These are phyloP conservation scores for Ceratosolen solmsi DNA, from an alignment of 1,140 invertebrate genomes.

Conservation along the genomic window DNA sequence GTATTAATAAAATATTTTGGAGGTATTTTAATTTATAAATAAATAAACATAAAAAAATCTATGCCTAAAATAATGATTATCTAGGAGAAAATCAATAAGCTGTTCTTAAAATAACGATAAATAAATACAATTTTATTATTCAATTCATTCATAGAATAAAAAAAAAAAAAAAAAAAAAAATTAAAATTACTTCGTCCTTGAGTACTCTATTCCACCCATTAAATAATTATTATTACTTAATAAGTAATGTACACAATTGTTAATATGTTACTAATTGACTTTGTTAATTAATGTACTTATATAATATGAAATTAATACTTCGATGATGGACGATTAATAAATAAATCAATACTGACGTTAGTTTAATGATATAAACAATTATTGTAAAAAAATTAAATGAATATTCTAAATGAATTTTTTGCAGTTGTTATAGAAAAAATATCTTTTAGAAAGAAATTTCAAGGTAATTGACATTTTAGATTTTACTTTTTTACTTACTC, in stretches of 20 bases:
- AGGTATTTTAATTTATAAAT: slow-evolving; percentile 24
- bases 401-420: slow-evolving; percentile 50
- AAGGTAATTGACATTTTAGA: slow-evolving; percentile 61
- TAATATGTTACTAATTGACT: not conserved
- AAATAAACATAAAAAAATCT: too few relatives aligned
- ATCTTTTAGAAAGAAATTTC: slow-evolving; percentile 23
- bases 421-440: slow-evolving; percentile 34
- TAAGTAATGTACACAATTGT: not conserved
- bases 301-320: slow-evolving; percentile 12
- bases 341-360: slow-evolving; percentile 49
- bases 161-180: too few relatives aligned
- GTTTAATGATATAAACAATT: slow-evolving; percentile 51
- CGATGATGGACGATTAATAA: not conserved
- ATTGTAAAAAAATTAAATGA: slow-evolving; percentile 52
- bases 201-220: not conserved
- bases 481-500: slow-evolving; percentile 71
- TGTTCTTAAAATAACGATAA: too few relatives aligned
- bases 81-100: too few relatives aligned
- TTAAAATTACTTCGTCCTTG: too few relatives aligned
- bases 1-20: slow-evolving; percentile 11
- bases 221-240: not conserved
- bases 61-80: too few relatives aligned
- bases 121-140: not conserved
- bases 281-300: not conserved
- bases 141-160: too few relatives aligned